Base-by-base conservation (phyloP, 2,113 vertebrate species). In the Budorcas taxicolor region DNA sequence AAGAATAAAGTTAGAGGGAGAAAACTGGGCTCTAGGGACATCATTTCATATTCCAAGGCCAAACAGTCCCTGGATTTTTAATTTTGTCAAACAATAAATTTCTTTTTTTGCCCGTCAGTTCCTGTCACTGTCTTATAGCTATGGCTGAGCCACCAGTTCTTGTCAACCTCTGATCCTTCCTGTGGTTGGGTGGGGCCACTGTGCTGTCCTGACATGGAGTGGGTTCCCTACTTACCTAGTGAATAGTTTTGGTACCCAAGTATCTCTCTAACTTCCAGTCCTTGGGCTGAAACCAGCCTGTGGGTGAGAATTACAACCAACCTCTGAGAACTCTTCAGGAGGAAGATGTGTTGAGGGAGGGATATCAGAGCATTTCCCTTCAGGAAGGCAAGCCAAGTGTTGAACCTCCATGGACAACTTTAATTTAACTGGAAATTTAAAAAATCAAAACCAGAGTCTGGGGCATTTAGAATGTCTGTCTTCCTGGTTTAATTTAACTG, bases 351-450 rank as follows among this genome's bases (percentile, higher is more conserved):
- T 14, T 25, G 6, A 17, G n/a, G 50, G 13, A 64, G 40, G 57
- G 3, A 0, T 4, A 74, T 53, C 57, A 45, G 82, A 67, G 55
- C n/a, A 1, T 67, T 94, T 74, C 50, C 53, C 29, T 95, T 64
- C 57, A 84, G 55, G 83, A 95, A 93, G 84, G 91, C 55, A 71
- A 94, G 84, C 31, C 0, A 13, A 71, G 97, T 27, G 0, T 19
- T n/a, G 85, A 47, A 40, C 94, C 91, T 96, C 94, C 40, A 47
- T 25, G 95, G 96, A 21, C 86, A 93, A 92, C 95, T 98, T 98
- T 96, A 97, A 97, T 98, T 97, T 94, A 98, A 97, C 93, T 71
- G 97, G 96, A 96, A 96, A 85, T 88, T 96, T 62, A 55, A 96
- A 98, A 97, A 96, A 95, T 96, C 95, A 96, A 95, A 97, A 91